Base-by-base conservation (phyloP, 2,888 invertebrate genomes). In the Seira ritae region DNA sequence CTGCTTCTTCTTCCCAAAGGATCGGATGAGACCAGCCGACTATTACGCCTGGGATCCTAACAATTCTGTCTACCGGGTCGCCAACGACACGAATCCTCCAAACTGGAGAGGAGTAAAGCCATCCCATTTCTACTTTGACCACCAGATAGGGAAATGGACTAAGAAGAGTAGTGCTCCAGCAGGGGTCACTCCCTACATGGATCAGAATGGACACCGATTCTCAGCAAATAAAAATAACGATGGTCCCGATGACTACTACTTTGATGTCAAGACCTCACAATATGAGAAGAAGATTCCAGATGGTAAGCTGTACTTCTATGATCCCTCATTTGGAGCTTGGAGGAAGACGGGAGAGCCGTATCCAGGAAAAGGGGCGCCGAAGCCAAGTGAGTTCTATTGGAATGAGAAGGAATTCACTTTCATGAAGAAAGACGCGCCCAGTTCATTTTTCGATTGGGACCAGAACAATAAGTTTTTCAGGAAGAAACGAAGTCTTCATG, bases 1-100 rank as follows among this genome's bases (percentile, higher is more conserved):
- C n/a, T n/a, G n/a, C n/a, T n/a, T n/a, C n/a, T 83, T 74, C 46
- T 78, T 78, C n/a, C 77, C 83, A 31, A 83, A 78, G n/a, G 83
- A 83, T n/a, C 15, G 83, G 46, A 78, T 78, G 1, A 75, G 77
- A 0, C 78, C 62, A 0, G 23, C 22, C 42, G 73, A 74, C 22
- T 72, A 72, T 19, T 83, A 83, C 42, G 4, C 78, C 0, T 83
- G 65, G n/a, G 73, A 78, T 15, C 69, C 72, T 0, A 60, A 15
- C 6, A 60, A 67, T 1, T 73, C 42, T 1, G 60, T 19, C 10
- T 83, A 83, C 24, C 50, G 78, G 0, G 65, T 67, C 1, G 69
- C 46, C 0, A 73, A 77, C 0, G 68, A 78, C 3, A 19, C 60
- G 1, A 24, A 20, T 10, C 69, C 69, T n/a, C 72, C 78, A 23